Percentiles rank a stretch among this genome's conserved stretches.
Conservation (phyloP, 2,888 invertebrate species). For the Drosophila nr. perissopoda region DNA sequence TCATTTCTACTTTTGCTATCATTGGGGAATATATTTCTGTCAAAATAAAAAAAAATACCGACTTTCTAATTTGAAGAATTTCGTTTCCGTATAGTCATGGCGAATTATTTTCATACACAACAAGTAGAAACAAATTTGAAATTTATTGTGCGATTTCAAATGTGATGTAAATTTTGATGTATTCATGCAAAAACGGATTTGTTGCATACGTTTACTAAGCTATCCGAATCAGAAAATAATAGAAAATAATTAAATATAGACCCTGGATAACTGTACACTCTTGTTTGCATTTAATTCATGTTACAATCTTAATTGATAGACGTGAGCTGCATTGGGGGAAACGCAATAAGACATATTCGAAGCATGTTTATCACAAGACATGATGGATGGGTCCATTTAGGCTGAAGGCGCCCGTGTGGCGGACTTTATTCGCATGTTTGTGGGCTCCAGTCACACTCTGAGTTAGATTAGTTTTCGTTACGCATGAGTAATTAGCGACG, state of each 20-base stretch:
- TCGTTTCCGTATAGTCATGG: neutral
- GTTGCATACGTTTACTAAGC: neutral
- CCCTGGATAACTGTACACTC: neutral
- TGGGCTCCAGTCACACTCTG: constrained; percentile 28
- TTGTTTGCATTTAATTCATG: neutral
- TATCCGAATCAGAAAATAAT: neutral
- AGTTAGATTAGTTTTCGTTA: constrained; percentile 72
- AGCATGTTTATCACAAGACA: constrained; percentile 30
- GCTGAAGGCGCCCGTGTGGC: neutral
- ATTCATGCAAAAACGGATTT: neutral
- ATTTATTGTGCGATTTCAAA: neutral
- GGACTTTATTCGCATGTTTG: constrained; percentile 7
- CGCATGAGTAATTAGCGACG: constrained; percentile 75
- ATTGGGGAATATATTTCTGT: neutral
- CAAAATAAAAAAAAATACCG: neutral
- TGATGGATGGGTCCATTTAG: constrained; percentile 40
- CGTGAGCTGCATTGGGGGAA: neutral
- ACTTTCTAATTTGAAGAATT: neutral
- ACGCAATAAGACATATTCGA: neutral
- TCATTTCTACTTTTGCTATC: neutral
- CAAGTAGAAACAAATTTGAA: neutral
- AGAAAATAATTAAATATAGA: neutral
- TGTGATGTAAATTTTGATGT: neutral
- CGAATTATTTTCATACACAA: too few relatives aligned
- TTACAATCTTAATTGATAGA: neutral